A percentile compares a stretch with the other conserved stretches of the same genome.
Conservation (phyloP, 2,797 vertebrate genomes). For the Leptoclinus maculatus region DNA sequence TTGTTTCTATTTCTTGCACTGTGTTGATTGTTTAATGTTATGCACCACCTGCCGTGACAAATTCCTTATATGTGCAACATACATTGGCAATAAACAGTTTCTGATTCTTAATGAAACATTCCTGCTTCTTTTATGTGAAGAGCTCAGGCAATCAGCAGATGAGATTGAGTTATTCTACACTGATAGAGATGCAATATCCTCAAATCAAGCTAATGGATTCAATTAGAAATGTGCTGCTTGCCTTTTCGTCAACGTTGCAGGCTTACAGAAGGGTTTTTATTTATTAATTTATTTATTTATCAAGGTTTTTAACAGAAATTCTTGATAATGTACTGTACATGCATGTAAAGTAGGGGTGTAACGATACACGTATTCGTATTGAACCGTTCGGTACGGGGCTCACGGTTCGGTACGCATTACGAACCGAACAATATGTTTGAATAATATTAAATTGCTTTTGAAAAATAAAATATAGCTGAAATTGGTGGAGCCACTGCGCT, state of each 20-base stretch:
- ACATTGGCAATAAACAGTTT: no score
- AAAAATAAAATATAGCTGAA: no score
- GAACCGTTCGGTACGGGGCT: no score
- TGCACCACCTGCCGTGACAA: no score
- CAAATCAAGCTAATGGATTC: slow-evolving; percentile 77
- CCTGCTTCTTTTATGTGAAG: slow-evolving; percentile 76
- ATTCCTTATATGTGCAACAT: no score
- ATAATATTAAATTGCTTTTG: no score
- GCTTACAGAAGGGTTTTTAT: slow-evolving; percentile 6
- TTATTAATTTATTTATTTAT: neutral
- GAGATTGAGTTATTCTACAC: slow-evolving; percentile 74
- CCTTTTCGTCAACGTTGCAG: slow-evolving; percentile 66
- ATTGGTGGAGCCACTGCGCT: no score
- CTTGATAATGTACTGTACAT: neutral
- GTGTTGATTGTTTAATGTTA: no score
- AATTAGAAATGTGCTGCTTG: slow-evolving; percentile 65
- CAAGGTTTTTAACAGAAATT: slow-evolving; percentile 4
- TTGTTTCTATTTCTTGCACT: no score
- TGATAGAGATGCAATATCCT: slow-evolving; percentile 75
- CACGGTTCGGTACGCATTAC: no score
- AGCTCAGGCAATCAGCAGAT: slow-evolving; percentile 78
- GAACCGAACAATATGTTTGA: no score
- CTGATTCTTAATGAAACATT: slow-evolving; percentile 80
- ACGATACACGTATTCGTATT: no score
- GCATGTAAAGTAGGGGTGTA: neutral